Percentiles rank a stretch among this genome's conserved stretches.
Evolutionary conservation across 2,113 vertebrate species (phyloP).

Genomic region (Ceratotherium simum): DNA sequence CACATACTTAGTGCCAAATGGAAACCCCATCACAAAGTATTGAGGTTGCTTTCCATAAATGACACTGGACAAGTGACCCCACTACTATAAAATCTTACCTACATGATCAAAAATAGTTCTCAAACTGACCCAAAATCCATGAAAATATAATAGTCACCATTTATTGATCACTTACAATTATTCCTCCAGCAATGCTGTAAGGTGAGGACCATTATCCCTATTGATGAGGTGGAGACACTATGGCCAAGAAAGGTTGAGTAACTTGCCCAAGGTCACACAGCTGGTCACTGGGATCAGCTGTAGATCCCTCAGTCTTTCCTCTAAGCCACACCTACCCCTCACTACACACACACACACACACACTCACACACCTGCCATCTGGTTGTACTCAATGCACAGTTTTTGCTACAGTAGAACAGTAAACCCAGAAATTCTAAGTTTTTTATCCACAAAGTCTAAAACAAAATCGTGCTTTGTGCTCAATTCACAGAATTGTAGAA

Average conservation of each 20-base stretch:
- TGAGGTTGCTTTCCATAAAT: background rate
- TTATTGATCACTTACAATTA: background rate
- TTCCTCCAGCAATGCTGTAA: background rate
- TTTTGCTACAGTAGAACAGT: background rate
- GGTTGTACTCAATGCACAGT: background rate
- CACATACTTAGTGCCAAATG: background rate
- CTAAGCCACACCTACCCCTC: background rate
- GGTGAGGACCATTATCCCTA: background rate
- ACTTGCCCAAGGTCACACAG: background rate
- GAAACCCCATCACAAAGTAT: background rate
- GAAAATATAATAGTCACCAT: background rate
- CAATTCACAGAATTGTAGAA: background rate
- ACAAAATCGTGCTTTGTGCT: conserved; percentile 63
- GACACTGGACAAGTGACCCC: too few relatives aligned
- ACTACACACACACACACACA: background rate
- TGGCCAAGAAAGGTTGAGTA: background rate
- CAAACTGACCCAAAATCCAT: background rate
- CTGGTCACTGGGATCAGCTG: background rate
- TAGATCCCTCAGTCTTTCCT: background rate
- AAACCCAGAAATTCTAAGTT: background rate
- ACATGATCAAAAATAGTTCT: background rate
- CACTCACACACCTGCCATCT: background rate
- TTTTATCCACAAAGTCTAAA: conserved; percentile 15
- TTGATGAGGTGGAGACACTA: background rate
- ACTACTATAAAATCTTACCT: background rate